phyloP scores from a whole-genome alignment of 1,140 invertebrate species.

The Sipha flava region DNA sequence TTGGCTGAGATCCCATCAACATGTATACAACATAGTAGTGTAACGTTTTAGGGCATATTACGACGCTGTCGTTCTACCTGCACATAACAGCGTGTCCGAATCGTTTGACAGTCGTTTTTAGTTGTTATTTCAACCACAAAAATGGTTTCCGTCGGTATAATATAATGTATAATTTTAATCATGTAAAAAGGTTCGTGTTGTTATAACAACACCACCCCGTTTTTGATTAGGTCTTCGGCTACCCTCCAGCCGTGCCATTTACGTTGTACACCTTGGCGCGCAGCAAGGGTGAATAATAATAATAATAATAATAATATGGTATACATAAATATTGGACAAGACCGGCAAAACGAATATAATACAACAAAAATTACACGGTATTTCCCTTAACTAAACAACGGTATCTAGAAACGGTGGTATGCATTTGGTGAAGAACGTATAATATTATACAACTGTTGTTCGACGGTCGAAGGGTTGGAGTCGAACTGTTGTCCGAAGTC shows the following conservation, averaged over 20 bases:
- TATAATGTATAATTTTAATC: conserved; percentile 6
- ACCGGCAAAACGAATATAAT: not conserved
- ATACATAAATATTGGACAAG: not conserved
- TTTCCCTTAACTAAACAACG: not conserved
- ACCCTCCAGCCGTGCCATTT: not conserved
- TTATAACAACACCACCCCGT: not conserved
- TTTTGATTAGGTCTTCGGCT: not conserved
- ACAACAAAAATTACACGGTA: not conserved
- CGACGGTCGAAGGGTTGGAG: no score
- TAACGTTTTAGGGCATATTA: no score
- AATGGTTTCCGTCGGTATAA: not conserved
- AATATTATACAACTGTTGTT: no score
- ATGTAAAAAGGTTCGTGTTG: conserved; percentile 11
- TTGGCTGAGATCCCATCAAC: not conserved
- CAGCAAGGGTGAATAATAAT: not conserved
- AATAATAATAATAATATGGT: not conserved
- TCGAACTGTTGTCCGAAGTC: not conserved
- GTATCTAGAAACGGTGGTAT: no score
- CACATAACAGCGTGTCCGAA: not conserved
- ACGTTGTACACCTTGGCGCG: not conserved
- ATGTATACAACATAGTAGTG: not conserved
- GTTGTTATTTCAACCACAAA: not conserved
- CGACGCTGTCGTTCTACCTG: not conserved
- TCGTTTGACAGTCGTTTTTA: not conserved
- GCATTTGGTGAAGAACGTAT: no score